Conservation (phyloP, 2,113 vertebrate genomes). For the Willisornis vidua region DNA sequence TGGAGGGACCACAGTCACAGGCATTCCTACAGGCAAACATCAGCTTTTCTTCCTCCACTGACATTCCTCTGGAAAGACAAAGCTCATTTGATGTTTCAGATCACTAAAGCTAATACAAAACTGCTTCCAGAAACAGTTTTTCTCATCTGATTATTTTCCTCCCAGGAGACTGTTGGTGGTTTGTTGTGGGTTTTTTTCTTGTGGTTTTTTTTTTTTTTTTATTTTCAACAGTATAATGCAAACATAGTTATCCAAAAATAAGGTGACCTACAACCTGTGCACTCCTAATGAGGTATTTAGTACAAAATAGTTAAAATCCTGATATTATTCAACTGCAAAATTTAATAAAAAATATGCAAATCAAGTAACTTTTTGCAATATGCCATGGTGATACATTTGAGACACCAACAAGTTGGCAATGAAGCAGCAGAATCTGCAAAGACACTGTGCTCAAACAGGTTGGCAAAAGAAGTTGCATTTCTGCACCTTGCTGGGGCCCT, state of each 20-base stretch:
- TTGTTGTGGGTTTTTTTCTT: rapidly evolving
- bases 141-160: neutral
- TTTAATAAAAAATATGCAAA: neutral
- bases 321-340: neutral
- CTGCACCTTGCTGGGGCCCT: neutral
- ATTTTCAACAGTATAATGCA: neutral
- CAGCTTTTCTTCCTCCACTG: neutral
- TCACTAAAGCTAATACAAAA: neutral
- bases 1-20: neutral
- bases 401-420: neutral
- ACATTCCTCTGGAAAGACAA: neutral
- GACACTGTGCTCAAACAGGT: neutral
- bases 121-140: neutral
- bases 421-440: neutral
- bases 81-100: neutral
- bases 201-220: neutral
- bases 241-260: neutral
- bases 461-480: neutral
- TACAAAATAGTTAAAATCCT: neutral
- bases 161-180: neutral
- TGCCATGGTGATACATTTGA: neutral
- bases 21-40: neutral
- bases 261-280: neutral
- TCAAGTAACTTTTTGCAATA: neutral
- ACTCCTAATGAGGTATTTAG: neutral